Base-by-base conservation (phyloP, 2,113 vertebrate species). In the Tenrec ecaudatus region DNA sequence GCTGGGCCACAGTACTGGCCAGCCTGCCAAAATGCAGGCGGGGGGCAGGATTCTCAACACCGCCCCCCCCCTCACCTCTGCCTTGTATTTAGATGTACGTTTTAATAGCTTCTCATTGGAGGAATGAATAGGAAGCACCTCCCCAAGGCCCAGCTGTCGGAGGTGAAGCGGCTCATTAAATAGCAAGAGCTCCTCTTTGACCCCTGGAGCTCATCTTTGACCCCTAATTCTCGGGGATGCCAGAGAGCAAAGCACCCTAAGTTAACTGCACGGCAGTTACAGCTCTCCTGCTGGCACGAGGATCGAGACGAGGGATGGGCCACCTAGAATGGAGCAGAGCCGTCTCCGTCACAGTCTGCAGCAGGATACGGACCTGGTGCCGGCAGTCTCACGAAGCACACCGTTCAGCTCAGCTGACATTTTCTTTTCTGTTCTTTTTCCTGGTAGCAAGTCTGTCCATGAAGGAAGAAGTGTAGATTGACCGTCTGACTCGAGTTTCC, bases 301-400 rank as follows among this genome's bases (percentile, higher is more conserved):
- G 38, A 29, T 64, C 43, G 12, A 15, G 60, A 66, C 6, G n/a
- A 27, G 2, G 57, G 60, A 29, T 3, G 27, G 47, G 0, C 0
- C 23, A 38, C 81, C 1, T 3, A 16, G 22, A n/a, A 4, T 0
- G 2, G n/a, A 15, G 16, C 20, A 1, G 27, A 0, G 58, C 23
- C 1, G n/a, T 0, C 29, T 53, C 62, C 11, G 76, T 4, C n/a
- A n/a, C n/a, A n/a, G n/a, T n/a, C n/a, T n/a, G n/a, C n/a, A n/a
- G n/a, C n/a, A n/a, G n/a, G n/a, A n/a, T n/a, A n/a, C n/a, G 75
- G 36, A 75, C 12, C 66, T 60, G 25, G 76, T 53, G 27, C 78
- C 0, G 2, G 73, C 4, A 1, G 0, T 36, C 19, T 22, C 87
- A 1, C 83, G 0, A 0, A 33, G n/a, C 73, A 0, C 60, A 11